Percentiles rank a stretch among this genome's conserved stretches.
Evolutionary conservation across 2,888 invertebrate species (phyloP).

Genomic region (Athetis lepigone): DNA sequence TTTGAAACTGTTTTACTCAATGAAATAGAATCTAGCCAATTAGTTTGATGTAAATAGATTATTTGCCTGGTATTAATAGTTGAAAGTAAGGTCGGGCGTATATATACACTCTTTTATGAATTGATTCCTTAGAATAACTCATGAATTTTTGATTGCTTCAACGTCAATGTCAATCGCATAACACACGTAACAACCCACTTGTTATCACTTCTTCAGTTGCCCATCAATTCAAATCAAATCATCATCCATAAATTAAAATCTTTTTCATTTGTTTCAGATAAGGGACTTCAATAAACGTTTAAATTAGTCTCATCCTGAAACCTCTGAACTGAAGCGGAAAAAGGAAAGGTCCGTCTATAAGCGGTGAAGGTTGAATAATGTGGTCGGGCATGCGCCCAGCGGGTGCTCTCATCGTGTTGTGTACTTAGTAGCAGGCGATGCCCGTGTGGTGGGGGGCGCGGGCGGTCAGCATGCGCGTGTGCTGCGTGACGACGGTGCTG

Average conservation of each 20-base stretch:
- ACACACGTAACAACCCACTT: neutral
- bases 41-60: constrained; percentile 16
- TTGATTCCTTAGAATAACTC: neutral
- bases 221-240: constrained; percentile 3
- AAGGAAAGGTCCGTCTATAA: constrained; percentile 61
- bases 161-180: neutral
- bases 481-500: constrained; percentile 83
- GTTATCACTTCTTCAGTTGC: neutral
- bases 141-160: neutral
- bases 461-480: constrained; percentile 85
- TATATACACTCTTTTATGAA: neutral
- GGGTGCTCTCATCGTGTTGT: constrained; percentile 78
- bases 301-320: constrained; percentile 33
- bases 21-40: constrained; percentile 21
- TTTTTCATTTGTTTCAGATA: constrained; percentile 71
- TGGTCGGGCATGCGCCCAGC: constrained; percentile 85
- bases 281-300: constrained; percentile 25
- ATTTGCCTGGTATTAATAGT: constrained; percentile 8
- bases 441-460: constrained; percentile 82
- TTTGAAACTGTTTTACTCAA: constrained; percentile 42
- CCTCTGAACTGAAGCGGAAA: constrained; percentile 68
- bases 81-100: neutral
- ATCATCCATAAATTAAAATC: too few species aligned
- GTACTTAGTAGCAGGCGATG: constrained; percentile 85
- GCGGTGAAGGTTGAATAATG: constrained; percentile 80